Percentiles rank a stretch among this genome's conserved stretches.
Evolutionary conservation across 2,888 invertebrate species (phyloP).

Genomic region (Synanthedon tipuliformis): DNA sequence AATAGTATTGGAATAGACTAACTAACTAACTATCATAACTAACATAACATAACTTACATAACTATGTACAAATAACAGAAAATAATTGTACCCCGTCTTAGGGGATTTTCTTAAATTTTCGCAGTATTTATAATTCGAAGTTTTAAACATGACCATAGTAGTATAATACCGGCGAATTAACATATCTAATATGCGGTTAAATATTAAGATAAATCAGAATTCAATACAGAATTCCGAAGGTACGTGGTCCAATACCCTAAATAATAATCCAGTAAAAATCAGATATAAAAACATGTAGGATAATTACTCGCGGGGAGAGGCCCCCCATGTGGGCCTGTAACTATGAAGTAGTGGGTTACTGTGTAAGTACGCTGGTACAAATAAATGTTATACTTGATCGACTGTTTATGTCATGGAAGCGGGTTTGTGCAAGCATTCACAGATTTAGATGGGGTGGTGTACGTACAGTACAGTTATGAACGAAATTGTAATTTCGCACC

Average conservation of each 20-base stretch:
- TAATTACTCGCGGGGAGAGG: constrained; percentile 61
- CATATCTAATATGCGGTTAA: neutral
- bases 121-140: too few species aligned
- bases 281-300: constrained; percentile 66
- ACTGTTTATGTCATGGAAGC: constrained; percentile 68
- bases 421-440: constrained; percentile 71
- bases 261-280: constrained; percentile 66
- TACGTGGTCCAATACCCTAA: constrained; percentile 45
- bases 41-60: too few species aligned
- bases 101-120: too few species aligned
- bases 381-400: constrained; percentile 54
- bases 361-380: constrained; percentile 16
- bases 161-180: too few species aligned
- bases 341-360: constrained; percentile 40
- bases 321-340: constrained; percentile 39
- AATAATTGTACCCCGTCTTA: too few species aligned
- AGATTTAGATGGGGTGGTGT: constrained; percentile 66
- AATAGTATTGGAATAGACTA: too few species aligned
- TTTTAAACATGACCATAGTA: too few species aligned
- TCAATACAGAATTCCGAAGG: constrained; percentile 20
- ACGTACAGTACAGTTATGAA: constrained; percentile 35
- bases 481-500: neutral
- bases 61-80: too few species aligned
- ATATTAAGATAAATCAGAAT: neutral
- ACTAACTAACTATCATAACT: too few species aligned